Conservation (phyloP, 2,797 vertebrate genomes). For the Coregonus suidteri region DNA sequence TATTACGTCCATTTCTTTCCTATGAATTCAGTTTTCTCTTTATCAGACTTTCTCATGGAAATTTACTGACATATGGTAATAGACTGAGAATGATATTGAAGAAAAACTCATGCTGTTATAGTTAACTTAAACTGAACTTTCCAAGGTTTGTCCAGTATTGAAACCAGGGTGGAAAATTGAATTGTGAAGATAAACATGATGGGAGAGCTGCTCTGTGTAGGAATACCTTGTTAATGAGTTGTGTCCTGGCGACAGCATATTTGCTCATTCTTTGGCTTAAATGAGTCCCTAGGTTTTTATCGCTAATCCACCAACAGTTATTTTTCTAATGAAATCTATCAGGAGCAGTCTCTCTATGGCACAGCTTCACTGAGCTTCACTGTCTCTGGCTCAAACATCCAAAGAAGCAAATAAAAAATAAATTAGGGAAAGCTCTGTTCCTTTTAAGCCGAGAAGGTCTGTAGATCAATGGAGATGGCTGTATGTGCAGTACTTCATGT, state of each 20-base stretch:
- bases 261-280: constrained; percentile 18
- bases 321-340: constrained; percentile 58
- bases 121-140: constrained; percentile 12
- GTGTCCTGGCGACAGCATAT: background rate
- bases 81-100: background rate
- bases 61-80: background rate
- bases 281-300: constrained; percentile 50
- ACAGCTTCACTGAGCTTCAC: no score
- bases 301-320: constrained; percentile 58
- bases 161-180: constrained; percentile 34
- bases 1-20: no score
- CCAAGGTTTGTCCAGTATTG: constrained; percentile 28
- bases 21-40: no score
- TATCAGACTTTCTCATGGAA: no score
- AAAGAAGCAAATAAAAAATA: no score
- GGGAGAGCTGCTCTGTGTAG: constrained; percentile 15
- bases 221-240: constrained; percentile 34
- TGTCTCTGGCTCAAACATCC: constrained; percentile 38
- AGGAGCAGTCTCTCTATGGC: constrained; percentile 34
- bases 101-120: background rate
- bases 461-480: no score
- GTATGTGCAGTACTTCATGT: no score
- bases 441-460: background rate
- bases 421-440: background rate
- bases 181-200: constrained; percentile 46